phyloP scores from a whole-genome alignment of 1,140 invertebrate species.

The Polypedilum vanderplanki region DNA sequence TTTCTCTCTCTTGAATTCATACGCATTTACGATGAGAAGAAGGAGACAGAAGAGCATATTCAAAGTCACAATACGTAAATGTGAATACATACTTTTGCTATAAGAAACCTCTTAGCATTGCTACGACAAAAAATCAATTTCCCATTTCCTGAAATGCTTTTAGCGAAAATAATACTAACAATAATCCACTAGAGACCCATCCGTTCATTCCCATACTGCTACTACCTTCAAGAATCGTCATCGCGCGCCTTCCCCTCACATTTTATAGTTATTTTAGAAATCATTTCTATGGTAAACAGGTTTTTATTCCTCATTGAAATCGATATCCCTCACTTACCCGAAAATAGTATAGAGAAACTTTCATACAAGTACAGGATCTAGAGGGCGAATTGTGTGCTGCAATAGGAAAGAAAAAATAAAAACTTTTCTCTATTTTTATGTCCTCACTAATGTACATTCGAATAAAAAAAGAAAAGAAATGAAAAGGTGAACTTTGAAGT shows the following conservation, averaged over 20 bases:
- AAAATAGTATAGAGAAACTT: not conserved
- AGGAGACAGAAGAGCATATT: not conserved
- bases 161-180: slow-evolving; percentile 16
- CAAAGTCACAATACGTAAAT: slow-evolving; percentile 21
- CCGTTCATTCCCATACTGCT: not conserved
- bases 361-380: not conserved
- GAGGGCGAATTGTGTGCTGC: not conserved
- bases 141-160: slow-evolving; percentile 17
- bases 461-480: not conserved
- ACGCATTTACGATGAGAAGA: too few relatives aligned
- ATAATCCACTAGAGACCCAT: not conserved
- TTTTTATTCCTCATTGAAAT: not conserved
- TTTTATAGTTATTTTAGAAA: not conserved
- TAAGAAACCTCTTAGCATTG: not conserved
- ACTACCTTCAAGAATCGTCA: too few relatives aligned
- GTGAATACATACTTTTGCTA: not conserved
- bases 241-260: not conserved
- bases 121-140: slow-evolving; percentile 23
- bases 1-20: not conserved
- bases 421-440: not conserved
- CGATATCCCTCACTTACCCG: not conserved
- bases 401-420: too few relatives aligned
- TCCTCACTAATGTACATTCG: not conserved
- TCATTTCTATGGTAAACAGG: slow-evolving; percentile 2
- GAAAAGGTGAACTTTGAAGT: not conserved